Evolutionary conservation across 1,140 invertebrate species (phyloP).

Genomic region (Dreissena rostriformis): DNA sequence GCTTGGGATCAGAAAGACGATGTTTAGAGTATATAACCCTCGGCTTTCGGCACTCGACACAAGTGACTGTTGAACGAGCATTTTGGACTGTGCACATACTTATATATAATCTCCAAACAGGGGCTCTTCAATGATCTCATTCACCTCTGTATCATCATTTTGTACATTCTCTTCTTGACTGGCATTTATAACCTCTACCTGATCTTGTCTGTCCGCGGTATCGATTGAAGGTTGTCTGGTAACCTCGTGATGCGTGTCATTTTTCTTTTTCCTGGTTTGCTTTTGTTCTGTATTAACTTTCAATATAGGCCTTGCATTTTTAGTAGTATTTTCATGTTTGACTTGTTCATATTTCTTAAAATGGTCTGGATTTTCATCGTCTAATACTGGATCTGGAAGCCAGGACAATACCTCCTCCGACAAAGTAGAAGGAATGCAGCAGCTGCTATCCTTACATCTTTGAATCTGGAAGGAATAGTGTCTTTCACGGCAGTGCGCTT

Average conservation of each 20-base stretch:
- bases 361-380: neutral
- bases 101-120: no score
- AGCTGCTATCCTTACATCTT: neutral
- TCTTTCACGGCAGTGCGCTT: conserved; percentile 2
- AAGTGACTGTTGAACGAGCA: no score
- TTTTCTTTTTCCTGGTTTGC: neutral
- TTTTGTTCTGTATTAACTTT: neutral
- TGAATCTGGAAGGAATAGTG: conserved; percentile 14
- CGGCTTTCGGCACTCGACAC: no score
- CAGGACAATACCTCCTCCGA: neutral
- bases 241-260: neutral
- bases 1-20: no score
- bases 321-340: neutral
- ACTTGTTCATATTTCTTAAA: neutral
- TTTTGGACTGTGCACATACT: no score
- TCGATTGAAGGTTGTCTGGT: neutral
- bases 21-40: no score
- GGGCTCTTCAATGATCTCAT: no score
- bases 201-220: no score
- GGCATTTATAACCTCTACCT: no score
- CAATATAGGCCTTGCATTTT: neutral
- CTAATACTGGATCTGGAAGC: neutral
- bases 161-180: no score
- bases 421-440: neutral
- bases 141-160: no score